A percentile compares a stretch with the other conserved stretches of the same genome.
Conservation (phyloP, 2,888 invertebrate genomes). For the Ctena decussata region DNA sequence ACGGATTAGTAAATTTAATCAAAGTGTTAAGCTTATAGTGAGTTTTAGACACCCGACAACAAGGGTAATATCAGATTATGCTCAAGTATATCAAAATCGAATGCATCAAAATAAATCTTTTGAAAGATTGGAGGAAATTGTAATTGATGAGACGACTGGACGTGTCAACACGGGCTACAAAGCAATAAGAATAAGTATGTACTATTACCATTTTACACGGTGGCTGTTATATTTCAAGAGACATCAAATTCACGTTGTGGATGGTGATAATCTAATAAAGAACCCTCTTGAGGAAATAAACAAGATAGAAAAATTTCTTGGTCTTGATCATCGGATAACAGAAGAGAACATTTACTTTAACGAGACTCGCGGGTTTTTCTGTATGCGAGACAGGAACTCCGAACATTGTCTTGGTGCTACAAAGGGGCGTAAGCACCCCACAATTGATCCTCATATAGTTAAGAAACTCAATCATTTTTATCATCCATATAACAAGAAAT, state of each 20-base stretch:
- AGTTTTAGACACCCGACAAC: constrained; percentile 99
- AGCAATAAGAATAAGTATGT: constrained; percentile 87
- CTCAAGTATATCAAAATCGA: constrained; percentile 92
- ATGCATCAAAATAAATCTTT: constrained; percentile 78
- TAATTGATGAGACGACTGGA: constrained; percentile 84
- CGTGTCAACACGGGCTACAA: constrained; percentile 87
- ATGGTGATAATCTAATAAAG: constrained; percentile 87
- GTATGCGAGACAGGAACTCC: constrained; percentile 89
- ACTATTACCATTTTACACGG: constrained; percentile 92
- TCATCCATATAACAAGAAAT: constrained; percentile 82
- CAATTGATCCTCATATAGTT: constrained; percentile 91
- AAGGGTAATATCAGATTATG: constrained; percentile 98
- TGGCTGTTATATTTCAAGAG: constrained; percentile 98
- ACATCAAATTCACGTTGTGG: constrained; percentile 97
- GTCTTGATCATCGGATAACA: constrained; percentile 80
- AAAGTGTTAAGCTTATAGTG: constrained; percentile 94
- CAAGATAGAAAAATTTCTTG: constrained; percentile 84
- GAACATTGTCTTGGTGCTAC: constrained; percentile 96
- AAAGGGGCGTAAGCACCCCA: constrained; percentile 95
- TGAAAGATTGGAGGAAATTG: constrained; percentile 86
- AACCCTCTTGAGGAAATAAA: constrained; percentile 83
- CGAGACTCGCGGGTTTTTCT: constrained; percentile 98
- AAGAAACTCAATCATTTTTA: constrained; percentile 83
- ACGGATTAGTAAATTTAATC: constrained; percentile 97
- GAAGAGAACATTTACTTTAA: constrained; percentile 97